Conservation (phyloP, 2,113 vertebrate genomes). For the Hippocampus barbouri region DNA sequence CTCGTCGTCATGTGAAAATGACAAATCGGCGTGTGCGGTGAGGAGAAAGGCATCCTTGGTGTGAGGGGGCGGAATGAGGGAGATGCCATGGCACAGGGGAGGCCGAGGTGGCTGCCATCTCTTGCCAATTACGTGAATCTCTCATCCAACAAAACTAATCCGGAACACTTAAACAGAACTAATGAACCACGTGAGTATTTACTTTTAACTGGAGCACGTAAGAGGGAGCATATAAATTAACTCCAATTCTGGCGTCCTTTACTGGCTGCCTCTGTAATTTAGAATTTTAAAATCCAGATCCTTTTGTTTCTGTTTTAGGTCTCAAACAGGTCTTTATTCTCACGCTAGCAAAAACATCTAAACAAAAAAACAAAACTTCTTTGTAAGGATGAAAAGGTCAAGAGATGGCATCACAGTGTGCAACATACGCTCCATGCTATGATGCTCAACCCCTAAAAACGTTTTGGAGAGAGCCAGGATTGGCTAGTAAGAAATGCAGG, state of each 20-base stretch:
- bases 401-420: too few relatives aligned
- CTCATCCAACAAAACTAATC: not conserved
- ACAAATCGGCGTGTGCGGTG: slow-evolving; percentile 27
- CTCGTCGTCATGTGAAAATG: slow-evolving; percentile 35
- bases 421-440: not conserved
- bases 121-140: not conserved
- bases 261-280: too few relatives aligned
- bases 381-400: too few relatives aligned
- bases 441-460: not conserved
- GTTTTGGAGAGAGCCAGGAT: not conserved
- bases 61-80: slow-evolving; percentile 22
- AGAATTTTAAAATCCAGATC: not conserved
- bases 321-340: not conserved
- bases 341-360: too few relatives aligned
- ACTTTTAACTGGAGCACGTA: too few relatives aligned
- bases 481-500: not conserved
- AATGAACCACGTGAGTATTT: not conserved
- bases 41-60: slow-evolving; percentile 27
- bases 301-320: not conserved
- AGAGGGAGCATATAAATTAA: too few relatives aligned
- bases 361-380: too few relatives aligned
- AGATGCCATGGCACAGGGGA: slow-evolving; percentile 9
- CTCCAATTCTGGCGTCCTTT: too few relatives aligned
- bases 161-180: not conserved
- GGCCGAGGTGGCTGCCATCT: too few relatives aligned